Base-by-base conservation (phyloP, 2,888 invertebrate species). In the Gasteruption jaculator region DNA sequence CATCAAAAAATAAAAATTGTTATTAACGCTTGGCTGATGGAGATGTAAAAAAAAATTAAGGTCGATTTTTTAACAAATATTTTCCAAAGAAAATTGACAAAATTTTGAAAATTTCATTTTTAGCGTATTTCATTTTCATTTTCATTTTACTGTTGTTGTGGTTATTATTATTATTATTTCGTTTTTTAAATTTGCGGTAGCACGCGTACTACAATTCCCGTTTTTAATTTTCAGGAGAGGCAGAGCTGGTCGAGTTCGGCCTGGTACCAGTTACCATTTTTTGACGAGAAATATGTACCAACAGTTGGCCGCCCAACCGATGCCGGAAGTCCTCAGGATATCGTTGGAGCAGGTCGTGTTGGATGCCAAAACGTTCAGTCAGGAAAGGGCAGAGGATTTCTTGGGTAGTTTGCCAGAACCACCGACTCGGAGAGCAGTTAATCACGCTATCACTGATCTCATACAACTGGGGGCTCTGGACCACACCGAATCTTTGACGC, bases 191-290 rank as follows among this genome's bases (percentile, higher is more conserved):
- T 8, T 24, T 24, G 24, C 7, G 7, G 24, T 24, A 10, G 5
- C 11, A n/a, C n/a, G n/a, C n/a, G n/a, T n/a, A n/a, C n/a, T n/a
- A n/a, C n/a, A n/a, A n/a, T n/a, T n/a, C n/a, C n/a, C 2, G 7
- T 22, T 10, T 26, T 5, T 34, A 11, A 3, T n/a, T 10, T 27
- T 7, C 21, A 68, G 86, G 5, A 75, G 76, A 34, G 86, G 85
- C 1, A 70, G 86, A 26, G 85, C 86, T 4, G 86, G 86, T 1
- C 71, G 85, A 38, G 78, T 81, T 1, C 76, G 73, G 46, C 72
- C 81, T 8, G 85, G 85, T 55, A 74, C 79, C 59, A 72, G 76
- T 56, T 80, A 68, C 51, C 79, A 77, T 52, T 56, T 74, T 7
- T 61, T 71, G 20, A 58, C 79, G 1, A 67, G 68, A 54, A 61